Conservation (phyloP, 2,797 vertebrate genomes). For the Danio choprae region DNA sequence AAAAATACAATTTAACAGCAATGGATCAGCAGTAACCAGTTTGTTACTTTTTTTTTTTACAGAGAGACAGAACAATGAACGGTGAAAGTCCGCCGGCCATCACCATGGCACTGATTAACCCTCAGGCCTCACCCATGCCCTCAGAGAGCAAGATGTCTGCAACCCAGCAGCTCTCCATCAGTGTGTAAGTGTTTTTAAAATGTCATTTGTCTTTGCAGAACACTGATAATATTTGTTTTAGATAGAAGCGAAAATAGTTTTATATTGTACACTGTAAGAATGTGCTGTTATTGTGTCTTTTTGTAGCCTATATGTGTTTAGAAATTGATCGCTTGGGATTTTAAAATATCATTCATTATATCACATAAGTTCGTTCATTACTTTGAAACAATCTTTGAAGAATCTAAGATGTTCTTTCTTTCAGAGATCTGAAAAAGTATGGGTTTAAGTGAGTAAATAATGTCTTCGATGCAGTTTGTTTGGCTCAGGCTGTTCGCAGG, state of each 20-base stretch:
- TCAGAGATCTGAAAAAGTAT: neutral
- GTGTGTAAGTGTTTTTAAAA: conserved; percentile 77
- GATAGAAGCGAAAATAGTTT: neutral
- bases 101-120: conserved; percentile 81
- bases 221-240: neutral
- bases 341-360: too few relatives aligned
- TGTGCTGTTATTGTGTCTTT: neutral
- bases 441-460: neutral
- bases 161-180: conserved; percentile 85
- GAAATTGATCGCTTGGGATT: neutral
- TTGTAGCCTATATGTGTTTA: neutral
- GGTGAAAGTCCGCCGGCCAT: conserved; percentile 74
- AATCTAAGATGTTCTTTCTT: neutral
- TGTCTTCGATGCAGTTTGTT: too few relatives aligned
- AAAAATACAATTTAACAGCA: neutral
- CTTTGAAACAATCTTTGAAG: too few relatives aligned
- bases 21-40: neutral
- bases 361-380: too few relatives aligned
- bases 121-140: conserved; percentile 71
- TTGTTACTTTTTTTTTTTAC: conserved; percentile 39
- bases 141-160: conserved; percentile 76
- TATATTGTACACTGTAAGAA: neutral
- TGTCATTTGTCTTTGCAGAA: neutral
- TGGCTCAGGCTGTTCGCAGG: too few relatives aligned
- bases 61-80: conserved; percentile 78